These are phyloP conservation scores for Drosophila yakuba DNA, from an alignment of 1,140 invertebrate genomes.

Conservation along the genomic window DNA sequence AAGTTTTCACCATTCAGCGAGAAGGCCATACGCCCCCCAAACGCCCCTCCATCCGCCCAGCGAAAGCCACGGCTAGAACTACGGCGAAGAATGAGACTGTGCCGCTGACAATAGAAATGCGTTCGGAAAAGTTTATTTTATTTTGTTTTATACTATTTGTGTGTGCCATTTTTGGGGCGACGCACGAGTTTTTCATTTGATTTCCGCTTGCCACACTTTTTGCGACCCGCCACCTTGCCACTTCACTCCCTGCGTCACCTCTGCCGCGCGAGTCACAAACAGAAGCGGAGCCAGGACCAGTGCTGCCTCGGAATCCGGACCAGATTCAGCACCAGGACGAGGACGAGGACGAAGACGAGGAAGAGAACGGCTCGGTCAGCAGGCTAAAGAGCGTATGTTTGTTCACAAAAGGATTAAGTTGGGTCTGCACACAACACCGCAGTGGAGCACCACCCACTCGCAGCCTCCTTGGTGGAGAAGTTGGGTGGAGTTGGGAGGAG, in stretches of 20 bases:
- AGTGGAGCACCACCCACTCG: neutral
- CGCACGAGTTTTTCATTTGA: constrained; percentile 75
- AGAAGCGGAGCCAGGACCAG: constrained; percentile 11
- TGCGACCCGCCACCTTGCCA: constrained; percentile 25
- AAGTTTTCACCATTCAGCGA: constrained; percentile 25
- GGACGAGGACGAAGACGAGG: too few species aligned
- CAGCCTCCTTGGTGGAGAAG: neutral
- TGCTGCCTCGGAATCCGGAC: neutral
- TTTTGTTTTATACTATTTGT: constrained; percentile 51
- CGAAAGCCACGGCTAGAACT: constrained; percentile 22
- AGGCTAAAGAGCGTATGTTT: constrained; percentile 64
- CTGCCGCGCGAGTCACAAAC: constrained; percentile 14
- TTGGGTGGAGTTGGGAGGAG: constrained; percentile 16
- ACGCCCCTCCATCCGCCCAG: too few species aligned
- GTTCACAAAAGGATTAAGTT: constrained; percentile 78
- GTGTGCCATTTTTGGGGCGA: constrained; percentile 30
- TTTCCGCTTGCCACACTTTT: constrained; percentile 75
- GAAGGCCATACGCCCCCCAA: too few species aligned
- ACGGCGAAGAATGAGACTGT: constrained; percentile 38
- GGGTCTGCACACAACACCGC: constrained; percentile 18
- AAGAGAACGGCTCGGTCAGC: constrained; percentile 5
- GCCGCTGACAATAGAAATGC: constrained; percentile 76
- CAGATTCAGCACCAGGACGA: constrained; percentile 1
- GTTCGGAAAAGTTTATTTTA: constrained; percentile 69
- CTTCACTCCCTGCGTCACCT: neutral